phyloP scores from a whole-genome alignment of 2,888 invertebrate species.

The Epistrophe eligans region DNA sequence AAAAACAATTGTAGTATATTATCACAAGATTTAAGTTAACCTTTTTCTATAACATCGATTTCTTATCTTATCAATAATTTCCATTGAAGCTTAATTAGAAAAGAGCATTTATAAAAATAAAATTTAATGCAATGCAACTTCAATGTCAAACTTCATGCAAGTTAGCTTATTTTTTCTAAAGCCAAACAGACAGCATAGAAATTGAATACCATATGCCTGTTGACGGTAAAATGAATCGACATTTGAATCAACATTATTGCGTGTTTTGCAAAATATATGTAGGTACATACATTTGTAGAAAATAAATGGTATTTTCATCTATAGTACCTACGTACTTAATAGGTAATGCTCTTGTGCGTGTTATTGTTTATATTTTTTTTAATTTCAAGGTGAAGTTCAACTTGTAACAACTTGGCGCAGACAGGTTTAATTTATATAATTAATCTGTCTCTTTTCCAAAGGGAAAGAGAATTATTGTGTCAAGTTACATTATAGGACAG shows the following conservation, averaged over 20 bases:
- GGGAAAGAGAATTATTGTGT: background rate
- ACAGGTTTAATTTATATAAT: background rate
- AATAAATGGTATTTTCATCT: slow-evolving; percentile 8
- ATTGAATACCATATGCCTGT: slow-evolving; percentile 25
- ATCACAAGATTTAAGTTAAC: background rate
- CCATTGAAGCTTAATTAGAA: background rate
- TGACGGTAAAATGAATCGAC: slow-evolving; percentile 29
- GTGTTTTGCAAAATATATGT: background rate
- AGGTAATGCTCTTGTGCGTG: background rate
- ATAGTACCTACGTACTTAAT: background rate
- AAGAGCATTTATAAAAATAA: background rate
- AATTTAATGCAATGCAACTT: background rate
- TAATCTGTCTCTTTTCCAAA: background rate
- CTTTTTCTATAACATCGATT: background rate
- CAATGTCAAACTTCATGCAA: slow-evolving; percentile 13
- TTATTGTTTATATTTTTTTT: background rate
- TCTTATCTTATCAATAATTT: background rate
- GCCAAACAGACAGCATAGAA: background rate
- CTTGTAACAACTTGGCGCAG: background rate
- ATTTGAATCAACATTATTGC: slow-evolving; percentile 39
- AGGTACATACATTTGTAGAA: background rate
- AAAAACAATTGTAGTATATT: background rate
- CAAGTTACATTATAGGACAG: background rate
- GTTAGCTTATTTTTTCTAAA: background rate
- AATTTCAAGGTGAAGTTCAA: slow-evolving; percentile 33